These are phyloP conservation scores for Aphis craccivora DNA, from an alignment of 1,140 invertebrate genomes.

Conservation along the genomic window DNA sequence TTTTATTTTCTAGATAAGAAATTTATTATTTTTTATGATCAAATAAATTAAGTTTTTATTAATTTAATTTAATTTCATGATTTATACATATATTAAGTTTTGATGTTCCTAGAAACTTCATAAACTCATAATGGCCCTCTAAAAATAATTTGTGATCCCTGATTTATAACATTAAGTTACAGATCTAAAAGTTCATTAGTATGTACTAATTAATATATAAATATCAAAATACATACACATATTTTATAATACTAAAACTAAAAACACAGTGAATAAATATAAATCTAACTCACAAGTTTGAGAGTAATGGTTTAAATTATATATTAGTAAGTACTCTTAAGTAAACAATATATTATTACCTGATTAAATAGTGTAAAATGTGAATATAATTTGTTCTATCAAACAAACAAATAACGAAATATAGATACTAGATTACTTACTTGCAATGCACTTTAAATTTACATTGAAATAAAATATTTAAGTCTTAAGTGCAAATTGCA, in stretches of 20 bases:
- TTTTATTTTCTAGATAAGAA: too few species aligned
- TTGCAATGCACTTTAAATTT: neutral
- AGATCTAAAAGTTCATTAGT: too few species aligned
- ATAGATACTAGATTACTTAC: neutral
- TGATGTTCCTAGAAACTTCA: too few species aligned
- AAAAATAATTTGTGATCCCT: too few species aligned
- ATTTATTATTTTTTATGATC: too few species aligned
- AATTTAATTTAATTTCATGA: too few species aligned
- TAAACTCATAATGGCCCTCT: too few species aligned
- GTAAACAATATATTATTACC: neutral
- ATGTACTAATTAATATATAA: too few species aligned
- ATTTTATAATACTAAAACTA: neutral
- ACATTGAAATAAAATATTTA: neutral
- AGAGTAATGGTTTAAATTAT: neutral
- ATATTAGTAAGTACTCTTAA: neutral
- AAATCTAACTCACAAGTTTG: neutral
- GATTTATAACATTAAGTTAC: too few species aligned
- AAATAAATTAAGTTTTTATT: too few species aligned
- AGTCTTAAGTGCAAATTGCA: too few species aligned
- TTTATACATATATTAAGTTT: too few species aligned
- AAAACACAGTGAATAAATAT: neutral
- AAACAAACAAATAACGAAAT: neutral
- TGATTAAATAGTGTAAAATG: neutral
- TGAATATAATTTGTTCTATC: neutral
- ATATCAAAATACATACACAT: neutral